Evolutionary conservation across 2,113 vertebrate genomes (phyloP).

Genomic region (Benitochromis conjunctus): DNA sequence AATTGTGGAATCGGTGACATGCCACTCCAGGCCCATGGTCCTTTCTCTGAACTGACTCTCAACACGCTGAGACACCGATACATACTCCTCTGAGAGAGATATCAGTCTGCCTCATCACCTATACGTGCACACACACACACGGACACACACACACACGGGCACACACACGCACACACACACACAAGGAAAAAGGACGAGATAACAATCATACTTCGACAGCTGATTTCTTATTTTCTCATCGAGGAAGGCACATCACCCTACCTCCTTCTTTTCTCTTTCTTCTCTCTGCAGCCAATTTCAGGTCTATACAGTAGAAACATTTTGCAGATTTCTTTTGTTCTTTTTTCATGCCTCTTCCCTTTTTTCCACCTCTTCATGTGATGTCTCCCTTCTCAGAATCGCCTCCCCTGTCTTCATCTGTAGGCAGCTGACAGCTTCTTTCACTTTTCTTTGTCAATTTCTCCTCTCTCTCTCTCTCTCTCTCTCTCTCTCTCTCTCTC

Average conservation of each 20-base stretch:
- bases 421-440: slow-evolving; percentile 96
- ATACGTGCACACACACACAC: slow-evolving; percentile 20
- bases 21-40: slow-evolving; percentile 59
- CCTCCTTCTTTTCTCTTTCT: slow-evolving; percentile 46
- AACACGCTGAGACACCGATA: slow-evolving; percentile 63
- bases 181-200: slow-evolving; percentile 62
- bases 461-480: slow-evolving; percentile 67
- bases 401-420: slow-evolving; percentile 84
- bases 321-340: slow-evolving; percentile 71
- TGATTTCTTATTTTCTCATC: slow-evolving; percentile 73
- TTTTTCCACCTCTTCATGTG: slow-evolving; percentile 32
- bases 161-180: slow-evolving; percentile 34
- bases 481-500: slow-evolving; percentile 63
- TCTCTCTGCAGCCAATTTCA: slow-evolving; percentile 67
- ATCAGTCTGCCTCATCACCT: slow-evolving; percentile 69
- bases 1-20: slow-evolving; percentile 57
- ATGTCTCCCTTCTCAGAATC: slow-evolving; percentile 63
- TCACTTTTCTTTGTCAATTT: slow-evolving; percentile 92
- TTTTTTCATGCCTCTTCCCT: slow-evolving; percentile 48
- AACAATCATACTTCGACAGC: slow-evolving; percentile 77
- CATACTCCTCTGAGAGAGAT: slow-evolving; percentile 64
- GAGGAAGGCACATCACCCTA: slow-evolving; percentile 32
- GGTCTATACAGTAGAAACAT: slow-evolving; percentile 72
- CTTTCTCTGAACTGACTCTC: slow-evolving; percentile 58
- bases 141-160: slow-evolving; percentile 4